A percentile compares a stretch with the other conserved stretches of the same genome.
Evolutionary conservation across 2,113 vertebrate species (phyloP).

Genomic region (Aspiorhynchus laticeps): DNA sequence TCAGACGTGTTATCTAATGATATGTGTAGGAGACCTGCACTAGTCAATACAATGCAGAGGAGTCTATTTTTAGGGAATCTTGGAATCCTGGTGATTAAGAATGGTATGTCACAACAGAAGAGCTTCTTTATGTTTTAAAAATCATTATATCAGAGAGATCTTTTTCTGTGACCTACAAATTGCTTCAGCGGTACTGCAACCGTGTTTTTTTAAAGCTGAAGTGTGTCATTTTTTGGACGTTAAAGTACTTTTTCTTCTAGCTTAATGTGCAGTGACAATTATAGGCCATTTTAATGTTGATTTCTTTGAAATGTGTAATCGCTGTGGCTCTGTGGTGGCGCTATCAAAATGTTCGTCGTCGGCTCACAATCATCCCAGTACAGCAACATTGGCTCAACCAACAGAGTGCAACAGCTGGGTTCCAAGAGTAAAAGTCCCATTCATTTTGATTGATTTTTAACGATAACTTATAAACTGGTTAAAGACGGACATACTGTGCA

Average conservation of each 20-base stretch:
- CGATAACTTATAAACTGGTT: background rate
- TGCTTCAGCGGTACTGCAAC: background rate
- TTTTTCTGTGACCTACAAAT: background rate
- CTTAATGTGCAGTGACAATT: background rate
- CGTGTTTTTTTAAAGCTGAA: background rate
- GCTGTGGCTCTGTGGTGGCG: background rate
- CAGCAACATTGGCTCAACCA: background rate
- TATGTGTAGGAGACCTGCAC: conserved; percentile 33
- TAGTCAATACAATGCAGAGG: conserved; percentile 14
- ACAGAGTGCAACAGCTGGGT: background rate
- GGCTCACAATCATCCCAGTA: background rate
- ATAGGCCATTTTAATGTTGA: background rate
- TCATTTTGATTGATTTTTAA: background rate
- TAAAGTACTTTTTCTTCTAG: background rate
- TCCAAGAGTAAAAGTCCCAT: background rate
- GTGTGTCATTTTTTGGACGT: background rate
- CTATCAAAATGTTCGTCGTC: background rate
- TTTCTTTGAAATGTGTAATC: background rate
- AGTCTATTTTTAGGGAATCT: conserved; percentile 36
- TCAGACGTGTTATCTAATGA: conserved; percentile 26
- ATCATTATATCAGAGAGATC: background rate
- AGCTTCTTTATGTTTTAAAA: conserved; percentile 9
- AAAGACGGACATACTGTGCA: background rate
- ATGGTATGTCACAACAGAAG: background rate
- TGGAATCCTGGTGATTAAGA: background rate